A percentile compares a stretch with the other conserved stretches of the same genome.
Evolutionary conservation across 2,888 invertebrate species (phyloP).

Genomic region (Sminthurinus aureus): DNA sequence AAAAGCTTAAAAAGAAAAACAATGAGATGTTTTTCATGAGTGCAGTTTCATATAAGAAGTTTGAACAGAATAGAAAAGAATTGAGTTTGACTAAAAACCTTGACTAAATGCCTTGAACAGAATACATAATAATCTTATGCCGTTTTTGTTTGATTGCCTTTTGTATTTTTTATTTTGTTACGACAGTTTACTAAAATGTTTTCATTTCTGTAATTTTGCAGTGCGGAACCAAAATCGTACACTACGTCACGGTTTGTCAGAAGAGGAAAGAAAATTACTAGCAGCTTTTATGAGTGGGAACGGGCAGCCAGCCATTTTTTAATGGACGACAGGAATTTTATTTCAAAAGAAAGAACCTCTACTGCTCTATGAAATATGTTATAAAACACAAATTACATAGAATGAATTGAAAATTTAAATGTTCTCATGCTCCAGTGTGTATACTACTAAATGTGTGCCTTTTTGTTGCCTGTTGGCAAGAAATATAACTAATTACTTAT

Average conservation of each 20-base stretch:
- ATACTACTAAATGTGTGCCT: too few species aligned
- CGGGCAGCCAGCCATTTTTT: constrained; percentile 38
- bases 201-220: constrained; percentile 64
- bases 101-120: too few species aligned
- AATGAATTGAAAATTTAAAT: too few species aligned
- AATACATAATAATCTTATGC: too few species aligned
- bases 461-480: not conserved
- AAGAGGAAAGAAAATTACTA: constrained; percentile 81
- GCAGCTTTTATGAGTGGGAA: constrained; percentile 65
- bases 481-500: not conserved
- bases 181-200: not conserved
- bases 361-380: not conserved
- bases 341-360: not conserved
- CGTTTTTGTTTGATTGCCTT: too few species aligned
- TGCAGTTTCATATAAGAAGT: too few species aligned
- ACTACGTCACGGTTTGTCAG: constrained; percentile 79
- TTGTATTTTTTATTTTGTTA: too few species aligned
- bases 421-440: too few species aligned
- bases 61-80: too few species aligned
- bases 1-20: too few species aligned
- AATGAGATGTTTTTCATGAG: too few species aligned
- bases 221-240: constrained; percentile 73
- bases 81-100: too few species aligned
- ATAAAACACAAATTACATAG: not conserved
- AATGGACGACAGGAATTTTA: not conserved